These are phyloP conservation scores for Microchrysa polita DNA, from an alignment of 2,888 invertebrate genomes.

Conservation along the genomic window DNA sequence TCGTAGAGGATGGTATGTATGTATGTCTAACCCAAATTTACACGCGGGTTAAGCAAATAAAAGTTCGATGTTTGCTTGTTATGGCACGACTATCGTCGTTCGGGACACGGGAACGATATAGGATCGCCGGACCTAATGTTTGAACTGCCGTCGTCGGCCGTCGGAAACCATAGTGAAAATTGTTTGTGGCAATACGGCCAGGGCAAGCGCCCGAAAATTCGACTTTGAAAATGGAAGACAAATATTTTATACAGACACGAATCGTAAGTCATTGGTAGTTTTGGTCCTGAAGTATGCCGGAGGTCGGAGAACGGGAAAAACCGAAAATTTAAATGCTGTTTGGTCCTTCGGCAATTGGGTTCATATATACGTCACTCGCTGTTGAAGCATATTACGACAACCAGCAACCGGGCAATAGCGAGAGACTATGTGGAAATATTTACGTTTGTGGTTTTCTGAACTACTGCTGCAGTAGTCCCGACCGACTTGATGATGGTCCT, in stretches of 20 bases:
- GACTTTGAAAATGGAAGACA: too few relatives aligned
- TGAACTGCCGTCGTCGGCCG: too few relatives aligned
- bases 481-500: constrained; percentile 19
- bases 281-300: constrained; percentile 18
- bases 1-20: too few relatives aligned
- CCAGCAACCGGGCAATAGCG: not conserved
- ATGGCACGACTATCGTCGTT: too few relatives aligned
- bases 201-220: too few relatives aligned
- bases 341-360: not conserved
- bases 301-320: not conserved
- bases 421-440: constrained; percentile 24
- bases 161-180: too few relatives aligned
- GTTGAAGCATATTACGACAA: too few relatives aligned
- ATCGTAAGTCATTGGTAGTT: constrained; percentile 6
- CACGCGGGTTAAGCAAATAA: constrained; percentile 7
- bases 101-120: too few relatives aligned
- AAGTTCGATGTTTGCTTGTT: too few relatives aligned
- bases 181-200: too few relatives aligned
- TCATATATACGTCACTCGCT: not conserved
- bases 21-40: not conserved
- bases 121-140: too few relatives aligned
- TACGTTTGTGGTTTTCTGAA: constrained; percentile 27
- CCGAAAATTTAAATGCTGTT: too few relatives aligned
- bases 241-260: not conserved
- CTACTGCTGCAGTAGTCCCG: constrained; percentile 31